phyloP scores from a whole-genome alignment of 2,113 vertebrate species.

The Dromiciops gliroides region DNA sequence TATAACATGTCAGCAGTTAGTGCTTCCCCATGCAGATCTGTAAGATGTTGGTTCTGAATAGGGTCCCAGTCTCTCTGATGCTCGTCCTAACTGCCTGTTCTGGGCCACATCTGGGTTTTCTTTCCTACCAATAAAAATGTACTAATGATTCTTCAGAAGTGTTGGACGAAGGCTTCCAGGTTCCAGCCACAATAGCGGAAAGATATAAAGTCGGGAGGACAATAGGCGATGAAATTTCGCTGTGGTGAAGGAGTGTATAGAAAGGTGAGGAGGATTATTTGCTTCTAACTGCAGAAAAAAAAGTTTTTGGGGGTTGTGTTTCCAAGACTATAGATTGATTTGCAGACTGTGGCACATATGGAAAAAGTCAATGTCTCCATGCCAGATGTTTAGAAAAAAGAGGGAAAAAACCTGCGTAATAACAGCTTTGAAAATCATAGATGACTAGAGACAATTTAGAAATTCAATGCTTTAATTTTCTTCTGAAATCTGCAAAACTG shows the following conservation, averaged over 20 bases:
- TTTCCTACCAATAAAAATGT: constrained; percentile 83
- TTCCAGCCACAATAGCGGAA: constrained; percentile 94
- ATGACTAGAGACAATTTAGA: constrained; percentile 51
- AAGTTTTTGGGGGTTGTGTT: constrained; percentile 59
- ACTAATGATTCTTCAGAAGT: constrained; percentile 88
- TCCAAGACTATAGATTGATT: constrained; percentile 66
- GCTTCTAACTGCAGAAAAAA: constrained; percentile 63
- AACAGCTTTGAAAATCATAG: constrained; percentile 65
- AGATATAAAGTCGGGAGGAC: constrained; percentile 97
- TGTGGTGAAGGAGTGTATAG: constrained; percentile 97
- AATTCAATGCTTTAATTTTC: constrained; percentile 63
- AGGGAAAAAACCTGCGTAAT: constrained; percentile 56
- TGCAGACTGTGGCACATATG: constrained; percentile 45
- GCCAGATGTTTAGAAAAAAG: constrained; percentile 46
- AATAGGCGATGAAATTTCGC: constrained; percentile 98
- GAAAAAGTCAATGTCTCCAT: constrained; percentile 68
- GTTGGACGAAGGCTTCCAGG: constrained; percentile 90
- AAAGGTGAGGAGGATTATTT: constrained; percentile 87
- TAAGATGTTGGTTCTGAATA: constrained; percentile 75
- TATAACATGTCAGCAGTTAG: constrained; percentile 67
- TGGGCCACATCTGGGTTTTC: constrained; percentile 81
- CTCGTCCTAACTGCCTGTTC: constrained; percentile 73
- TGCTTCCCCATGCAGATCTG: constrained; percentile 72
- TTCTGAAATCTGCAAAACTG: constrained; percentile 24
- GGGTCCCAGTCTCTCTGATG: constrained; percentile 74